Conservation (phyloP, 1,140 invertebrate species). For the Sweltsa coloradensis region DNA sequence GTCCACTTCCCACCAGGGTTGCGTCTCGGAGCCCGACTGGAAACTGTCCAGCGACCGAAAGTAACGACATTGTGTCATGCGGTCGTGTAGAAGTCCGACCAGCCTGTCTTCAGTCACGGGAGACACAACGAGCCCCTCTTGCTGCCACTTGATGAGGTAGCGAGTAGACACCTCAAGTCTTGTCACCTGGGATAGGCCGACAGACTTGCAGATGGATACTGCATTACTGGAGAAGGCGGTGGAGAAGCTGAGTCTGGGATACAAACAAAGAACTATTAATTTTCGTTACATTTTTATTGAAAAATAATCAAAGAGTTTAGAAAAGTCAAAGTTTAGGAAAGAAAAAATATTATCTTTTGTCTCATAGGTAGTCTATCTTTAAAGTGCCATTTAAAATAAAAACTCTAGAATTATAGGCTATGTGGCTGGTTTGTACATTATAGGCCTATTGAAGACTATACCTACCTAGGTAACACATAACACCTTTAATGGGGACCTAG, state of each 20-base stretch:
- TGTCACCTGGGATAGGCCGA: slow-evolving; percentile 56
- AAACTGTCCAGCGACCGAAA: slow-evolving; percentile 53
- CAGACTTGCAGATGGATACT: slow-evolving; percentile 80
- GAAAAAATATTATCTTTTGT: slow-evolving; percentile 11
- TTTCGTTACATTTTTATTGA: not conserved
- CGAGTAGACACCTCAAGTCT: slow-evolving; percentile 71
- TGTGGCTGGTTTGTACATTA: no score
- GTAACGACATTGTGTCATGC: slow-evolving; percentile 74
- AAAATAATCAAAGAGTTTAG: slow-evolving; percentile 1
- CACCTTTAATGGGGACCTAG: no score
- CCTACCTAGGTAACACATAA: no score
- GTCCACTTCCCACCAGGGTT: slow-evolving; percentile 73
- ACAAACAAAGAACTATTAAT: slow-evolving; percentile 15
- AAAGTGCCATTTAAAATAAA: no score
- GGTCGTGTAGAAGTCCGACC: slow-evolving; percentile 57
- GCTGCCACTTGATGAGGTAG: slow-evolving; percentile 49
- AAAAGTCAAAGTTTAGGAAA: not conserved
- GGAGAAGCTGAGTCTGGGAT: slow-evolving; percentile 76
- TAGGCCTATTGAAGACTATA: no score
- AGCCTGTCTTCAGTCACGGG: slow-evolving; percentile 32
- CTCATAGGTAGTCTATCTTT: no score
- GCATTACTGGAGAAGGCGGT: slow-evolving; percentile 91
- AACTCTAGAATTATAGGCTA: no score
- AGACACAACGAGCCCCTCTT: slow-evolving; percentile 20
- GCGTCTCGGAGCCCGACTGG: slow-evolving; percentile 41